These are phyloP conservation scores for Nebria salina DNA, from an alignment of 2,888 invertebrate genomes.

Conservation along the genomic window DNA sequence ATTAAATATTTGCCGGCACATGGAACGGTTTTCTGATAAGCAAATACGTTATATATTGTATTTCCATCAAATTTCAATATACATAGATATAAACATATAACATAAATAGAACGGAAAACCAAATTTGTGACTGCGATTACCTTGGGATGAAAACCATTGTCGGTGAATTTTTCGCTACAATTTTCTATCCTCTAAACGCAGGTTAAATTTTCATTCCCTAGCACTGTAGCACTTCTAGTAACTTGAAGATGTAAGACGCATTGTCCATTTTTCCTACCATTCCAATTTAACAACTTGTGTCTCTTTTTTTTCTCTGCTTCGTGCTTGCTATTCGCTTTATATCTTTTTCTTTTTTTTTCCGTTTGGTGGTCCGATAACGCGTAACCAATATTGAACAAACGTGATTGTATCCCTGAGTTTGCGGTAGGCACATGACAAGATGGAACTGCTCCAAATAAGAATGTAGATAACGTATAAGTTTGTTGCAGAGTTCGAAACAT, in stretches of 20 bases:
- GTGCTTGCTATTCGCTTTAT: neutral
- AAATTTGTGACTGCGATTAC: too few species aligned
- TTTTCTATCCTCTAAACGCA: neutral
- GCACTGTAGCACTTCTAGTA: neutral
- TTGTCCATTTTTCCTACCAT: neutral
- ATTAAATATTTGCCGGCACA: too few species aligned
- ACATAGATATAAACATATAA: too few species aligned
- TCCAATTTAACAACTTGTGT: neutral
- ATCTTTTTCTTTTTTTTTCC: neutral
- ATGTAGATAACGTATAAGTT: neutral
- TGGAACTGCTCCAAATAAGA: neutral
- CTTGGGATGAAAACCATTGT: too few species aligned
- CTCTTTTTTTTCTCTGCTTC: neutral
- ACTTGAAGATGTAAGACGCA: neutral
- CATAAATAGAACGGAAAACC: too few species aligned
- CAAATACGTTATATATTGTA: too few species aligned
- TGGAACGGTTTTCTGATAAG: too few species aligned
- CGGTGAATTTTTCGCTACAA: too few species aligned
- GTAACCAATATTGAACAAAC: conserved; percentile 29
- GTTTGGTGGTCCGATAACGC: conserved; percentile 11
- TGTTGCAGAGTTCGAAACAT: neutral
- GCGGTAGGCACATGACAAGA: conserved; percentile 26
- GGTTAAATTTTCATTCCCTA: neutral
- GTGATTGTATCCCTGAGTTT: conserved; percentile 36
- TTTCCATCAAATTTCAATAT: too few species aligned